Evolutionary conservation across 2,113 vertebrate genomes (phyloP).

Genomic region (Galeopterus variegatus): DNA sequence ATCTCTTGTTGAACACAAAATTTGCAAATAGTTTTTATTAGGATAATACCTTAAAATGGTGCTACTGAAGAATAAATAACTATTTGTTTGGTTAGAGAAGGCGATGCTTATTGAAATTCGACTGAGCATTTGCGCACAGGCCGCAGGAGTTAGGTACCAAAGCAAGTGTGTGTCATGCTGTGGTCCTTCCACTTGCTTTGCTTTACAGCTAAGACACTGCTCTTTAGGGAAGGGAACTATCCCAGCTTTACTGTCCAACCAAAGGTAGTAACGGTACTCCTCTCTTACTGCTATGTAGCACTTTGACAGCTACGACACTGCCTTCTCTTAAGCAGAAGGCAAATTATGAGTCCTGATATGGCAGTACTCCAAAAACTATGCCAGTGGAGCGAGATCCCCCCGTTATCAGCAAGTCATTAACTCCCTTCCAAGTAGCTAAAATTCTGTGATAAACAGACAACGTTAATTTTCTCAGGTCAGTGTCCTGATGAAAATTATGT

Average conservation of each 20-base stretch:
- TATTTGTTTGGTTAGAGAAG: not conserved
- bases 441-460: not conserved
- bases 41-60: not conserved
- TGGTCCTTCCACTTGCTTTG: not conserved
- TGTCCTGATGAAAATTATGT: not conserved
- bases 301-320: not conserved
- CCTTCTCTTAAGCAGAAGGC: not conserved
- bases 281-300: not conserved
- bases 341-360: not conserved
- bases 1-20: not conserved
- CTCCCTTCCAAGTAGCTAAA: not conserved
- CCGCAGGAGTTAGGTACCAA: not conserved
- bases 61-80: not conserved
- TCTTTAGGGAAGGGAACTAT: not conserved
- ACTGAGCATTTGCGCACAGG: not conserved
- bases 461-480: conserved; percentile 2
- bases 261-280: not conserved
- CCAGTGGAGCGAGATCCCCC: not conserved
- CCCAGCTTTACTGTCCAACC: not conserved
- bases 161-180: not conserved
- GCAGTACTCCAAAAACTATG: not conserved
- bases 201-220: not conserved
- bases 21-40: not conserved
- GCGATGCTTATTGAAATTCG: not conserved
- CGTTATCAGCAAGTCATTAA: conserved; percentile 27